Evolutionary conservation across 1,140 invertebrate genomes (phyloP).

Genomic region (Caenorhabditis briggsae): DNA sequence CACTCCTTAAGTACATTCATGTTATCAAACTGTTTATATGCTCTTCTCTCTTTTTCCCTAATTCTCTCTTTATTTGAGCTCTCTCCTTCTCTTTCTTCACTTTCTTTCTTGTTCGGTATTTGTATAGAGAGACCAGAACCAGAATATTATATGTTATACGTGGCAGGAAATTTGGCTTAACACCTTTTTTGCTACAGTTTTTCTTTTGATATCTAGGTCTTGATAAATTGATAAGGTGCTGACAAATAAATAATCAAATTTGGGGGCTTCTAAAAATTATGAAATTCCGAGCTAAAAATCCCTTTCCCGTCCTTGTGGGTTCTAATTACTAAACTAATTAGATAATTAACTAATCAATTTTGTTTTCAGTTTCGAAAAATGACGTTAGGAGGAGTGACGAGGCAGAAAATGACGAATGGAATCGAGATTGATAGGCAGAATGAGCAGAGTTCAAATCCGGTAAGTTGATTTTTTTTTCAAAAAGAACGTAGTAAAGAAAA

Average conservation of each 20-base stretch:
- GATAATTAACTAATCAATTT: background rate
- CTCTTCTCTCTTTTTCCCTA: constrained; percentile 11
- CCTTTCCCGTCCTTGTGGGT: no score
- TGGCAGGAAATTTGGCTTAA: background rate
- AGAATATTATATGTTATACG: background rate
- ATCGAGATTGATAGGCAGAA: constrained; percentile 8
- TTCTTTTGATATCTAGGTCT: no score
- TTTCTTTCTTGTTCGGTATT: background rate
- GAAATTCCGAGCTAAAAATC: no score
- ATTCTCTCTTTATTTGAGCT: background rate
- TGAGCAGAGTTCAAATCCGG: constrained; percentile 23
- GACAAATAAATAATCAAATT: no score
- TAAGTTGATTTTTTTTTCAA: no score
- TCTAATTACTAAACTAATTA: no score
- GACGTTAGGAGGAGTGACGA: background rate
- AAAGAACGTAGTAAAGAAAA: no score
- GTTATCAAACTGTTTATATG: background rate
- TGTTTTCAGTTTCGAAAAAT: background rate
- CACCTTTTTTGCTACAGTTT: no score
- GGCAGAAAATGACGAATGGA: background rate
- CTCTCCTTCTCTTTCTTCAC: background rate
- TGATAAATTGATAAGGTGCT: no score
- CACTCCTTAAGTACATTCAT: background rate
- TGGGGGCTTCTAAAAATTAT: no score
- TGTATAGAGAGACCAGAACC: background rate